Conservation (phyloP, 2,797 vertebrate genomes). For the Amazona finschi region DNA sequence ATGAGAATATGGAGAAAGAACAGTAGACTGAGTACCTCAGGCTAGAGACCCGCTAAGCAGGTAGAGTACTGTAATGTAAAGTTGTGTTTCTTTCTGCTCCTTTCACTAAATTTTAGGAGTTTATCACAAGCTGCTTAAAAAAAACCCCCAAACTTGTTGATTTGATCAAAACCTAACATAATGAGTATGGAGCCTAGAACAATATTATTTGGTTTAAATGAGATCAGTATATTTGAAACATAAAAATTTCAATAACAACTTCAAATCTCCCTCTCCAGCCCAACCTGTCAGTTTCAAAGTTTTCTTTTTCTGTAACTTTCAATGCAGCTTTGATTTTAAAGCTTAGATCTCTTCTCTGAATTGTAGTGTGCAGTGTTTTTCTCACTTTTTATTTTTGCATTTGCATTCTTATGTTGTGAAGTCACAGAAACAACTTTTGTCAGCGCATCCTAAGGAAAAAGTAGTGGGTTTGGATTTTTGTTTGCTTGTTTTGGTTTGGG, state of each 20-base stretch:
- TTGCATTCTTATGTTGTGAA: neutral
- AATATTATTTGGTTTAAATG: neutral
- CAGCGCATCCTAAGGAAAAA: neutral
- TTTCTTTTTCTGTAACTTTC: neutral
- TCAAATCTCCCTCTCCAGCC: neutral
- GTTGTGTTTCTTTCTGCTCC: slow-evolving; percentile 13
- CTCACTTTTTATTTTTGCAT: neutral
- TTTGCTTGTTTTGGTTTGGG: neutral
- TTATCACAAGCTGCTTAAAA: slow-evolving; percentile 27
- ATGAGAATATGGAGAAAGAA: slow-evolving; percentile 14
- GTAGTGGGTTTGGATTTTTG: neutral
- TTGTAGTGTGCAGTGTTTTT: neutral
- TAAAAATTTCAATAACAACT: neutral
- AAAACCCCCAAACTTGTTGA: fast-evolving
- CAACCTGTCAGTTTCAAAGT: neutral
- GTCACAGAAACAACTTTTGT: neutral
- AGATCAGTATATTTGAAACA: neutral
- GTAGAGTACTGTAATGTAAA: neutral
- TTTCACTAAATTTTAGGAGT: slow-evolving; percentile 32
- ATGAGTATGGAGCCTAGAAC: neutral
- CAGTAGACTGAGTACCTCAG: neutral
- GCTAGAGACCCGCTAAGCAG: neutral
- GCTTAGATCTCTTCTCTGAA: neutral
- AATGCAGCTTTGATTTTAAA: neutral
- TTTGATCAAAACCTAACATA: neutral